Base-by-base conservation (phyloP, 2,797 vertebrate genomes). In the Sebastes wilsoni region DNA sequence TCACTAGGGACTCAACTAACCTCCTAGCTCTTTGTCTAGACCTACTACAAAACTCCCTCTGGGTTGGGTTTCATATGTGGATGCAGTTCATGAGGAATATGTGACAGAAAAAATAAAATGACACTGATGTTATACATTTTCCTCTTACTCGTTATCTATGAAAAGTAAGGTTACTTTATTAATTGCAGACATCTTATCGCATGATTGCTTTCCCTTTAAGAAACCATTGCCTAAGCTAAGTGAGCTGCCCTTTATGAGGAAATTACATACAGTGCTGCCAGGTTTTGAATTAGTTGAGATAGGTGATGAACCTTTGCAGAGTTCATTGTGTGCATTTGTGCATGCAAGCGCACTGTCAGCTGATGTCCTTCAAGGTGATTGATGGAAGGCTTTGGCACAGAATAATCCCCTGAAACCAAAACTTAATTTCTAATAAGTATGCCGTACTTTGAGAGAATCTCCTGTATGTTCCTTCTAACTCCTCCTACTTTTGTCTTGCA, bases 111-210 rank as follows among this genome's bases (percentile, higher is more conserved):
- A 42, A 77, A 72, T 34, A 6, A 79, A 73, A 30, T 18, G 18
- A 22, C 20, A 32, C 36, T 30, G 30, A 23, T 36, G 52, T 28
- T 71, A 75, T 72, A 72, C n/a, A 79, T 79, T 36, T 36, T 60
- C 12, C 42, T 82, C 46, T 12, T 64, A 28, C 49, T 74, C 18
- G 34, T 66, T 65, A 65, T 74, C 71, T 77, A 49, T 62, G 32
- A 80, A 77, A 81, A 70, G 42, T 76, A 55, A 78, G 67, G 61
- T 81, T 72, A 52, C 22, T 77, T 77, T 56, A 68, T 88, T 84
- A 87, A 91, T 87, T 80, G 72, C 67, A 71, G 61, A 72, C 42
- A 69, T 77, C 27, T 80, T 85, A 49, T 79, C 34, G 32, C 72
- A 76, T 77, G 76, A 77, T 75, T 87, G 59, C 80, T 72, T 81